A percentile compares a stretch with the other conserved stretches of the same genome.
These are phyloP conservation scores for Hybos culiciformis DNA, from an alignment of 2,888 invertebrate species.

Conservation along the genomic window DNA sequence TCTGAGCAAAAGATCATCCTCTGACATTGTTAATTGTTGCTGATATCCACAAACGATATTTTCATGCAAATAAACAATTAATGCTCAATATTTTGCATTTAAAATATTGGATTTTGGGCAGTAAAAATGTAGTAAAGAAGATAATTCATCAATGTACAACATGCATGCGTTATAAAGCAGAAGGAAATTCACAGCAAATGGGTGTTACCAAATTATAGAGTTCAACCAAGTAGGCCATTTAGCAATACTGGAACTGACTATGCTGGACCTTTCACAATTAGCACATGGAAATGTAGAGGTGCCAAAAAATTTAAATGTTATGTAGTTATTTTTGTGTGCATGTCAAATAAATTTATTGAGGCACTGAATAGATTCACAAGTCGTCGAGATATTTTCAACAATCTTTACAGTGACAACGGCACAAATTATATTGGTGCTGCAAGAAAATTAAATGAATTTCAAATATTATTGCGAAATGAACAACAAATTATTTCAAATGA, in stretches of 20 bases:
- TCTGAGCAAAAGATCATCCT: too few relatives aligned
- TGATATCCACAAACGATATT: too few relatives aligned
- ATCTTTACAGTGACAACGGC: conserved; percentile 19
- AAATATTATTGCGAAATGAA: background rate
- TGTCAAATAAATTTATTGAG: conserved; percentile 15
- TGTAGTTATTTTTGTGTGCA: conserved; percentile 15
- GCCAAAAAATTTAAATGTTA: conserved; percentile 14
- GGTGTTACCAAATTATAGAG: background rate
- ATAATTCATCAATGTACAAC: background rate
- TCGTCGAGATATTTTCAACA: conserved; percentile 14
- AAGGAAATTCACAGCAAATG: background rate
- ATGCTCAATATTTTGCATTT: too few relatives aligned
- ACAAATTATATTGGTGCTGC: conserved; percentile 19
- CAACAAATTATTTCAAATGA: conserved; percentile 17
- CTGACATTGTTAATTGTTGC: too few relatives aligned
- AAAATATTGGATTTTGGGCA: too few relatives aligned
- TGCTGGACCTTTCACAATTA: conserved; percentile 10
- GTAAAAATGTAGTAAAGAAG: too few relatives aligned
- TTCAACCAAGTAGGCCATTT: conserved; percentile 3
- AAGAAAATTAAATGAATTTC: conserved; percentile 9
- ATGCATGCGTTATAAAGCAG: background rate
- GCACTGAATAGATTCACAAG: conserved; percentile 15
- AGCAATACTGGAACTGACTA: conserved; percentile 8
- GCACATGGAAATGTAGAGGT: conserved; percentile 7
- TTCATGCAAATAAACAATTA: too few relatives aligned